These are phyloP conservation scores for Anniella stebbinsi DNA, from an alignment of 2,797 vertebrate species.

Conservation along the genomic window DNA sequence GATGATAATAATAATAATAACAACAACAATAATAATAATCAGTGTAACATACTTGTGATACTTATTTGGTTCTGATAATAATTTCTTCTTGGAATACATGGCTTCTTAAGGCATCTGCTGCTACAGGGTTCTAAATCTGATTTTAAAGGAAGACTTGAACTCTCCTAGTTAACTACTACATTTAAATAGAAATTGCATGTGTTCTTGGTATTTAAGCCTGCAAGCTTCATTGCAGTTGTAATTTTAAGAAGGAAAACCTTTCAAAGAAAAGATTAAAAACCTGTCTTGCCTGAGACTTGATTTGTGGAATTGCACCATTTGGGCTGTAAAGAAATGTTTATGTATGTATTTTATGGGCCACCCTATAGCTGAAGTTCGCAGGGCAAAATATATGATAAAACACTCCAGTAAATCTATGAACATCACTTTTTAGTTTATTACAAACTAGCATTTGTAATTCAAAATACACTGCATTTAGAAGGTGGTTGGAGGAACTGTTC, in stretches of 20 bases:
- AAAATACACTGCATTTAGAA: rapidly evolving
- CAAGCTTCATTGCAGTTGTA: background rate
- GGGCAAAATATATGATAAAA: too few relatives aligned
- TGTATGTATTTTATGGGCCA: too few relatives aligned
- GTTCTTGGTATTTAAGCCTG: background rate
- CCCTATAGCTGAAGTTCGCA: too few relatives aligned
- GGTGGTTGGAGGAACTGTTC: background rate
- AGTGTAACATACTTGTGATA: background rate
- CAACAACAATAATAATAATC: background rate
- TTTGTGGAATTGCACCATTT: background rate
- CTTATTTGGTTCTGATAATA: background rate
- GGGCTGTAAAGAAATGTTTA: background rate
- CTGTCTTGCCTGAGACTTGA: background rate
- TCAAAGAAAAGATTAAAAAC: background rate
- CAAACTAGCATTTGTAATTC: too few relatives aligned
- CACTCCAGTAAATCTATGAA: too few relatives aligned
- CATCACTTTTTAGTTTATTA: too few relatives aligned
- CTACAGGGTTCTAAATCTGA: background rate
- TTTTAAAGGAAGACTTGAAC: background rate
- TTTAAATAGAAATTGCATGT: background rate
- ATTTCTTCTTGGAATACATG: background rate
- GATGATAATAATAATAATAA: background rate
- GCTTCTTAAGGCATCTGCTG: background rate
- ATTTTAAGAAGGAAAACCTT: background rate
- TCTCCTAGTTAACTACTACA: background rate